Conservation (phyloP, 2,888 invertebrate species). For the Hecatera dysodea region DNA sequence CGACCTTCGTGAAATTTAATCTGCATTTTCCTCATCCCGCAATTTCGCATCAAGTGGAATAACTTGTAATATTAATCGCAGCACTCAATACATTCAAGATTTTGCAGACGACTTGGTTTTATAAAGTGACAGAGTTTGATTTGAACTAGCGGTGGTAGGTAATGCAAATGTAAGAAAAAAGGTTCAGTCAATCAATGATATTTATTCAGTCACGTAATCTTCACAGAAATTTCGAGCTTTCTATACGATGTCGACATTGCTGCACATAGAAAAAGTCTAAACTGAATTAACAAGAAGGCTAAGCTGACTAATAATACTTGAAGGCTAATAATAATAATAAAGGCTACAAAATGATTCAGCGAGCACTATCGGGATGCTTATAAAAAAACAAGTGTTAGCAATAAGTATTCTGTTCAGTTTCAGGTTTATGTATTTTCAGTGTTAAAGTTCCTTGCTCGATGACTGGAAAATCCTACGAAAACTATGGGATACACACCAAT, state of each 20-base stretch:
- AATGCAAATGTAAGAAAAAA: background rate
- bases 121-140: background rate
- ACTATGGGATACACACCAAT: background rate
- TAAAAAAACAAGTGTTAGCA: constrained; percentile 24
- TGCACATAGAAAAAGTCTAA: constrained; percentile 27
- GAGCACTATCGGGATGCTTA: constrained; percentile 28
- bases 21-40: constrained; percentile 2
- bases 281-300: too few species aligned
- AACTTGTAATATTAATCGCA: background rate
- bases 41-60: constrained; percentile 1
- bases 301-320: too few species aligned
- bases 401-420: constrained; percentile 36
- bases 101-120: background rate
- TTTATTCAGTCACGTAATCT: constrained; percentile 2
- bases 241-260: background rate
- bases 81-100: background rate
- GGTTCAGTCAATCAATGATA: background rate
- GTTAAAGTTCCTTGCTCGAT: constrained; percentile 7
- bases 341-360: constrained; percentile 10
- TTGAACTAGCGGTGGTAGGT: background rate
- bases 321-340: too few species aligned
- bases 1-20: background rate
- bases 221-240: background rate
- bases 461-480: background rate
- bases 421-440: constrained; percentile 22